Conservation (phyloP, 1,140 invertebrate species). For the Contarinia nasturtii region DNA sequence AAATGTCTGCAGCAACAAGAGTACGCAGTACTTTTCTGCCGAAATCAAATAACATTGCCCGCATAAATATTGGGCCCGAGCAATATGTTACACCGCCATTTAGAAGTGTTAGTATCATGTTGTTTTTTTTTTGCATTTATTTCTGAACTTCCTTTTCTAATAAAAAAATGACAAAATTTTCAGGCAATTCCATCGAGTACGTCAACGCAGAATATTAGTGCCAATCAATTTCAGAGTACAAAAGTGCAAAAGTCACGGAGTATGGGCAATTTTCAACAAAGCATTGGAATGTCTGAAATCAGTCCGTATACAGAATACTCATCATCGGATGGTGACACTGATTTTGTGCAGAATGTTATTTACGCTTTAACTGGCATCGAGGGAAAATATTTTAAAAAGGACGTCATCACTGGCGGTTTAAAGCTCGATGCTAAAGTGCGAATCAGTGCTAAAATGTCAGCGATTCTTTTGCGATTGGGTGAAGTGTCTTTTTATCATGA, state of each 20-base stretch:
- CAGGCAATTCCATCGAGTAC: background rate
- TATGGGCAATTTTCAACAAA: background rate
- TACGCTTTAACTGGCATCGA: slow-evolving; percentile 67
- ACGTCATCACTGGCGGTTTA: slow-evolving; percentile 40
- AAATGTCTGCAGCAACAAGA: background rate
- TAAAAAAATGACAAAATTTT: too few species aligned
- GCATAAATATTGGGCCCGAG: background rate
- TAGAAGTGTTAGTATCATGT: background rate
- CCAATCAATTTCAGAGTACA: background rate
- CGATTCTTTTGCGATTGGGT: slow-evolving; percentile 47
- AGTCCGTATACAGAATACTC: background rate
- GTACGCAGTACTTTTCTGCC: background rate
- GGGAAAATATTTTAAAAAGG: slow-evolving; percentile 50
- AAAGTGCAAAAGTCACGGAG: background rate
- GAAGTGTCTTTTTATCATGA: slow-evolving; percentile 79
- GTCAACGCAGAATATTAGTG: background rate
- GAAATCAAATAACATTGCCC: background rate
- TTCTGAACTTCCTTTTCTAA: too few species aligned
- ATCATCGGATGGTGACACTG: slow-evolving; percentile 3
- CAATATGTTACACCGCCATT: background rate
- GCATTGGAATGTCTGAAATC: background rate
- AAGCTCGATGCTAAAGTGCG: slow-evolving; percentile 39
- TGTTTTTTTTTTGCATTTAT: background rate
- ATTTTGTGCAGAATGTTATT: slow-evolving; percentile 56
- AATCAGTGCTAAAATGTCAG: slow-evolving; percentile 24